phyloP scores from a whole-genome alignment of 2,113 vertebrate genomes.

The Sialia sialis region DNA sequence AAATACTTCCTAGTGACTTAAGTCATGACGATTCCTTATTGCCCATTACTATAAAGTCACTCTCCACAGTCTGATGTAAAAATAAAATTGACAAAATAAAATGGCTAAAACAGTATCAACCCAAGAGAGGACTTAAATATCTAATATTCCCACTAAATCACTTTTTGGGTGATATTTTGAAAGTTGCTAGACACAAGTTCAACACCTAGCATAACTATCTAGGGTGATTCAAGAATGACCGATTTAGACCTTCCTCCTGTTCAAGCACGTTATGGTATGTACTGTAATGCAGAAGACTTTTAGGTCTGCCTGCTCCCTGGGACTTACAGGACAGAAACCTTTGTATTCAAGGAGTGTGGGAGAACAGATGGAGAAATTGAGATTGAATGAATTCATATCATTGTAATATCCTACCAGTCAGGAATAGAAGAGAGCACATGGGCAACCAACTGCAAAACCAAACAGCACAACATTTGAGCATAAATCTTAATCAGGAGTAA shows the following conservation, averaged over 20 bases:
- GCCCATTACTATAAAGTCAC: background rate
- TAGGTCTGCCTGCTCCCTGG: background rate
- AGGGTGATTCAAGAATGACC: background rate
- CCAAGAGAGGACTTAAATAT: background rate
- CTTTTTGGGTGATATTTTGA: background rate
- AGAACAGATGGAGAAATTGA: background rate
- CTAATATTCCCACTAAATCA: background rate
- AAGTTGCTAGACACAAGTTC: background rate
- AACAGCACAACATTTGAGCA: background rate
- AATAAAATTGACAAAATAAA: background rate
- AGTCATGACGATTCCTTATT: background rate
- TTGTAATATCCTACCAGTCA: background rate
- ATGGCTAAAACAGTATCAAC: background rate
- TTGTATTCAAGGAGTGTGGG: fast-evolving
- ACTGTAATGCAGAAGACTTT: background rate
- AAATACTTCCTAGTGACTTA: background rate
- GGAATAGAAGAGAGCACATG: background rate
- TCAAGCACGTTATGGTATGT: background rate
- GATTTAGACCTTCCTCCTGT: background rate
- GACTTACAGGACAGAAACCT: background rate
- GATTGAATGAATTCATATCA: background rate
- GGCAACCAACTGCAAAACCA: background rate
- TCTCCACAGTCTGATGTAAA: background rate
- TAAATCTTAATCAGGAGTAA: background rate
- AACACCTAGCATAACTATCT: background rate